Percentiles rank a stretch among this genome's conserved stretches.
phyloP scores from a whole-genome alignment of 2,888 invertebrate genomes.

The Epistrophe eligans region DNA sequence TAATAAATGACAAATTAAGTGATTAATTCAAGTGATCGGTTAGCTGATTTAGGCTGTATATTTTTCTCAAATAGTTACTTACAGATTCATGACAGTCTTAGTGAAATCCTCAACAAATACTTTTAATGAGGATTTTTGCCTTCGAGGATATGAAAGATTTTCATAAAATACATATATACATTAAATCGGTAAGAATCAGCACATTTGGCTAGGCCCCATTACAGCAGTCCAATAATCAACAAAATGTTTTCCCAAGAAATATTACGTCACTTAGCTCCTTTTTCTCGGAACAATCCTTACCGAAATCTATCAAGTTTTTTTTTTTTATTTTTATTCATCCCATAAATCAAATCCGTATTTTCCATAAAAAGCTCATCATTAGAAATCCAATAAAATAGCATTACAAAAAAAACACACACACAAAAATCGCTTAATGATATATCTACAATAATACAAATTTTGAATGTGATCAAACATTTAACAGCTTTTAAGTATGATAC shows the following conservation, averaged over 20 bases:
- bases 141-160: no score
- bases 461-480: constrained; percentile 71
- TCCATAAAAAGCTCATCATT: constrained; percentile 12
- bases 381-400: constrained; percentile 34
- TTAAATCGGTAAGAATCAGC: no score
- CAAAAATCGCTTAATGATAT: constrained; percentile 65
- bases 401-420: constrained; percentile 41
- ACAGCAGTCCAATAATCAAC: not conserved
- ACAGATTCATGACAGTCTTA: no score
- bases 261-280: not conserved
- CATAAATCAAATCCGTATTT: constrained; percentile 10
- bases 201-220: no score
- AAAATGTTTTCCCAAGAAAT: not conserved
- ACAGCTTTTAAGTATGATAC: constrained; percentile 62
- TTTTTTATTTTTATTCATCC: not conserved
- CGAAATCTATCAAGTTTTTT: not conserved
- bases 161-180: no score
- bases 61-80: no score
- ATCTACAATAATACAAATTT: constrained; percentile 72
- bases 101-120: no score
- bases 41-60: no score
- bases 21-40: no score
- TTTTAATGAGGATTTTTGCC: no score
- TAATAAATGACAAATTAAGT: no score
- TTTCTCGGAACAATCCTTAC: not conserved